Percentiles rank a stretch among this genome's conserved stretches.
Evolutionary conservation across 1,140 invertebrate species (phyloP).

Genomic region (Drosophila nasuta): DNA sequence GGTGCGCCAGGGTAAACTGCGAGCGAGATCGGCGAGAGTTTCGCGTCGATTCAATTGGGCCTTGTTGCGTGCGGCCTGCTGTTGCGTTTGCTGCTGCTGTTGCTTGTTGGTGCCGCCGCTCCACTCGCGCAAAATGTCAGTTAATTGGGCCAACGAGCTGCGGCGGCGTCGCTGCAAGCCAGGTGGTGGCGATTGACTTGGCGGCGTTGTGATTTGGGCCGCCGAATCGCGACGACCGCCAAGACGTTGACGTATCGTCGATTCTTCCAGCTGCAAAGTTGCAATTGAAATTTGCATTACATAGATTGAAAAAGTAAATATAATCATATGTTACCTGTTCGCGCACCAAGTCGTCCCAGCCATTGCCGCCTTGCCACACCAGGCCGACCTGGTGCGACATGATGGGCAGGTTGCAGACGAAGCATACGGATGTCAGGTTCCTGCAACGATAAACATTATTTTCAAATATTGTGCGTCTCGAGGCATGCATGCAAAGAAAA

Average conservation of each 20-base stretch:
- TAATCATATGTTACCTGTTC: slow-evolving; percentile 86
- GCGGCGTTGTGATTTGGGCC: slow-evolving; percentile 94
- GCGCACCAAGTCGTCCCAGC: slow-evolving; percentile 95
- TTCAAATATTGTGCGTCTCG: background rate
- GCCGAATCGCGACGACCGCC: slow-evolving; percentile 93
- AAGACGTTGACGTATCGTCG: slow-evolving; percentile 91
- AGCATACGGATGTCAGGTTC: slow-evolving; percentile 97
- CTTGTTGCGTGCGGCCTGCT: slow-evolving; percentile 85
- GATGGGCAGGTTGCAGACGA: slow-evolving; percentile 97
- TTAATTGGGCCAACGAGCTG: slow-evolving; percentile 93
- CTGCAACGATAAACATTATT: slow-evolving; percentile 86
- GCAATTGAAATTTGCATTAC: too few species aligned
- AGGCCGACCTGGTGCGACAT: slow-evolving; percentile 96
- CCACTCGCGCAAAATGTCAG: slow-evolving; percentile 94
- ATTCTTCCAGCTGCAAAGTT: slow-evolving; percentile 88
- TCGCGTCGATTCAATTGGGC: slow-evolving; percentile 92
- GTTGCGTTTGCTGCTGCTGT: slow-evolving; percentile 62
- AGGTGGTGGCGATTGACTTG: slow-evolving; percentile 86
- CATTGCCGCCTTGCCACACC: slow-evolving; percentile 96
- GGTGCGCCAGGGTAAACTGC: slow-evolving; percentile 90
- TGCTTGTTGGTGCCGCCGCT: slow-evolving; percentile 88
- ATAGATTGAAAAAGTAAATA: background rate
- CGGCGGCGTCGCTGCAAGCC: slow-evolving; percentile 89
- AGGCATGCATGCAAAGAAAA: background rate
- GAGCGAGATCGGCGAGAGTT: slow-evolving; percentile 92